Evolutionary conservation across 2,113 vertebrate species (phyloP), one percentile per base, ranked within the genome.

Genomic region (Gymnorhina tibicen): DNA sequence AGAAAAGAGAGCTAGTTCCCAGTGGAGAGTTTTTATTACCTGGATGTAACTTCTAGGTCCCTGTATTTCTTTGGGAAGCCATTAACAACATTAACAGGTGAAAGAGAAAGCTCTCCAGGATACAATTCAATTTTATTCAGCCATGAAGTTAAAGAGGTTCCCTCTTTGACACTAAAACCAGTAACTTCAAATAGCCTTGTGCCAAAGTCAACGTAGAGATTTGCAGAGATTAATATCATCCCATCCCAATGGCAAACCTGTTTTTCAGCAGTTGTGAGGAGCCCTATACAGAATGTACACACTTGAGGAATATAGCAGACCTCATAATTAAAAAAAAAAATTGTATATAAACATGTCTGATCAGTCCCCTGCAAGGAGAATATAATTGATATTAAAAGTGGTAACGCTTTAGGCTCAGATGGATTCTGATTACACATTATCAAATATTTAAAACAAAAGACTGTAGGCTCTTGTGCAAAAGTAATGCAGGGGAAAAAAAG

Each of bases 21-120:
- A 62, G 11, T 4, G 1, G 14, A 32, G 2, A 2, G 1, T 9
- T 63, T 27, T 78, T 23, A 81, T 4, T 2, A 26, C 9, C 22
- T 53, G 17, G 16, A 23, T 44, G 15, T 13, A 87, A 52, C 26
- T 79, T 79, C 6, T 23, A 5, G 5, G 4, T 67, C 33, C 20
- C 55, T 63, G 7, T 17, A 49, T 79, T 86, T 79, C 47, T 81
- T 53, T 68, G 28, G 17, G 26, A 75, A 91, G 44, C 14, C 28
- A 35, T 58, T 56, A 72, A 46, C 37, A 68, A 16, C 39, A 58
- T 62, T 70, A 76, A 73, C 12, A 68, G 41, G 37, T 49, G 15
- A 75, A 82, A 80, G 24, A 58, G 26, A 75, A 68, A 75, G 10
- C 50, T 22, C 13, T 55, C 37, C 37, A 53, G 53, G 18, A 60